A percentile compares a stretch with the other conserved stretches of the same genome.
These are phyloP conservation scores for Albula glossodonta DNA, from an alignment of 2,113 vertebrate genomes.

Conservation along the genomic window DNA sequence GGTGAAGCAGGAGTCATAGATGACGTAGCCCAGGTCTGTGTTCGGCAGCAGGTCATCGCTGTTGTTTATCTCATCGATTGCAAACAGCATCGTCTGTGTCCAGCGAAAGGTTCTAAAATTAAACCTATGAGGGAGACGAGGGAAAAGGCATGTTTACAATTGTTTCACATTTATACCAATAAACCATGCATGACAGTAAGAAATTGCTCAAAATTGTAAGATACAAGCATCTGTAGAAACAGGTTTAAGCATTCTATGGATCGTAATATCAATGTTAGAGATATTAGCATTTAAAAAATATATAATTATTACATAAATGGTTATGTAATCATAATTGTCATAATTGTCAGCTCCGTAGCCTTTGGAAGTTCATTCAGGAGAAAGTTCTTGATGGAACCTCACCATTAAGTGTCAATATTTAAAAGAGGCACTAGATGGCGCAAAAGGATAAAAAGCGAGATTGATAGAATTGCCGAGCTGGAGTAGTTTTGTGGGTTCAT, in stretches of 20 bases:
- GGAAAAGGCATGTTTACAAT: neutral
- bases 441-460: conserved; percentile 16
- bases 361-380: neutral
- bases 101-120: conserved; percentile 80
- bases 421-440: conserved; percentile 33
- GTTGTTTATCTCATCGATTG: conserved; percentile 77
- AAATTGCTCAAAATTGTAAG: neutral
- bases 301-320: neutral
- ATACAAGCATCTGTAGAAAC: neutral
- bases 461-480: neutral
- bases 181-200: neutral
- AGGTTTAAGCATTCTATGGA: neutral
- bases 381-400: neutral
- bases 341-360: neutral
- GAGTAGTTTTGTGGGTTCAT: neutral
- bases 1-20: conserved; percentile 81
- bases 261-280: neutral
- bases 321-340: neutral
- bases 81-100: conserved; percentile 83
- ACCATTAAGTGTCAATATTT: neutral
- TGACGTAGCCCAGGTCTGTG: conserved; percentile 78
- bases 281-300: neutral
- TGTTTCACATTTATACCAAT: neutral
- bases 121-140: conserved; percentile 65
- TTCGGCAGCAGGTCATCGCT: conserved; percentile 68